phyloP scores from a whole-genome alignment of 2,797 vertebrate genomes.

The Typhlichthys eigenmanni region DNA sequence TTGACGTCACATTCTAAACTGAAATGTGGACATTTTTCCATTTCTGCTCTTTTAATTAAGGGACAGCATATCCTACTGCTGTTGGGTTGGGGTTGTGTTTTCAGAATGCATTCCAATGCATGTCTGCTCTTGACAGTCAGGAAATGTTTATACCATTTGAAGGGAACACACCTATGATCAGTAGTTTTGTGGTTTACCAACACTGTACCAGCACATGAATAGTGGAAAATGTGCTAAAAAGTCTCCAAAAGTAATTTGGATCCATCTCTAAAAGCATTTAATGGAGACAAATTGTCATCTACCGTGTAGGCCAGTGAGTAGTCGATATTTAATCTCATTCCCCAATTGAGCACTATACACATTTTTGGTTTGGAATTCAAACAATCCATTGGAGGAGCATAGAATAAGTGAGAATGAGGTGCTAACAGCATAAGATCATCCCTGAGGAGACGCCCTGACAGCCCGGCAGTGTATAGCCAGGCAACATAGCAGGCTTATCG shows the following conservation, averaged over 20 bases:
- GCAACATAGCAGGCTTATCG: slow-evolving; percentile 51
- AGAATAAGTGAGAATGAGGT: slow-evolving; percentile 53
- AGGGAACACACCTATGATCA: slow-evolving; percentile 40
- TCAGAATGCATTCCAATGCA: slow-evolving; percentile 68
- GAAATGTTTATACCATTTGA: slow-evolving; percentile 20
- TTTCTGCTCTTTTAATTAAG: background rate
- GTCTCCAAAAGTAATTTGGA: too few relatives aligned
- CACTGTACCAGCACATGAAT: background rate
- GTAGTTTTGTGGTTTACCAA: slow-evolving; percentile 5
- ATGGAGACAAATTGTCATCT: background rate
- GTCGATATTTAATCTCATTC: background rate
- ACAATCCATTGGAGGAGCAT: slow-evolving; percentile 9
- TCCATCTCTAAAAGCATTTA: too few relatives aligned
- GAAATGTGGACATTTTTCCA: too few relatives aligned
- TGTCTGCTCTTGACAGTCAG: slow-evolving; percentile 66
- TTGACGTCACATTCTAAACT: background rate
- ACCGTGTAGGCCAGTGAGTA: too few relatives aligned
- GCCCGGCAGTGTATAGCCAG: slow-evolving; percentile 48
- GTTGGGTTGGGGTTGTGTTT: slow-evolving; percentile 15
- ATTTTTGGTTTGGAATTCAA: slow-evolving; percentile 26
- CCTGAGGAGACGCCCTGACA: slow-evolving; percentile 31
- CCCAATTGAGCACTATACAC: slow-evolving; percentile 1
- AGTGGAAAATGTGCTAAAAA: background rate
- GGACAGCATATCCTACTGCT: slow-evolving; percentile 3
- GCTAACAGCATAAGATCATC: slow-evolving; percentile 53